Evolutionary conservation across 2,797 vertebrate species (phyloP).

Genomic region (Tapirus indicus): DNA sequence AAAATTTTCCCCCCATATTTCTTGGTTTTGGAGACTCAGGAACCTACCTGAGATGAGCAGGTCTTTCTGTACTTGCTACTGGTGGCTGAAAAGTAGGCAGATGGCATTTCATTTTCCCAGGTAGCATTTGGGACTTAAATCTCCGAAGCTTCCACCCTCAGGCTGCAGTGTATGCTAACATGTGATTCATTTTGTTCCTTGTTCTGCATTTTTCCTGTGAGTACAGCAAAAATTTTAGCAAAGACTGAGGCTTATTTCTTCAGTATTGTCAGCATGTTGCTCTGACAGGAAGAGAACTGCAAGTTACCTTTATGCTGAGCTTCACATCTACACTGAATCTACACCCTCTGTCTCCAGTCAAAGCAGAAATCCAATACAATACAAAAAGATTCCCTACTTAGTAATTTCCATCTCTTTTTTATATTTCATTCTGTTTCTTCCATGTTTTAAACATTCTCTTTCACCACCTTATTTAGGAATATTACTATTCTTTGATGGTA

Average conservation of each 20-base stretch:
- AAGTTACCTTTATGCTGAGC: neutral
- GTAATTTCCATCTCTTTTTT: neutral
- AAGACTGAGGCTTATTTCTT: neutral
- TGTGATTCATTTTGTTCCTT: neutral
- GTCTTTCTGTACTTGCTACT: neutral
- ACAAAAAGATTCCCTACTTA: neutral
- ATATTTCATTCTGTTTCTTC: neutral
- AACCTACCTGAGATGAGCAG: neutral
- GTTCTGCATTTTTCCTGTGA: neutral
- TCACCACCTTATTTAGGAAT: neutral
- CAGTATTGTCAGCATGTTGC: neutral
- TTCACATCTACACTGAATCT: neutral
- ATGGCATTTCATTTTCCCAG: neutral
- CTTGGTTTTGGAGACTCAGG: neutral
- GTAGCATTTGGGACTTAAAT: neutral
- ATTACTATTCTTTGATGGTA: neutral
- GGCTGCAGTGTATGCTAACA: neutral
- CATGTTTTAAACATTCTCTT: neutral
- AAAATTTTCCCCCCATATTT: accelerated
- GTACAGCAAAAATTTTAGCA: neutral
- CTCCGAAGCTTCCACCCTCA: neutral
- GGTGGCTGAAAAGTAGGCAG: neutral
- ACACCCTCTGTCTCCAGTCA: neutral
- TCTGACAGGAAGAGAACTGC: neutral
- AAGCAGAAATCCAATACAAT: neutral